Conservation (phyloP, 2,888 invertebrate species). For the Ectobius pallidus region DNA sequence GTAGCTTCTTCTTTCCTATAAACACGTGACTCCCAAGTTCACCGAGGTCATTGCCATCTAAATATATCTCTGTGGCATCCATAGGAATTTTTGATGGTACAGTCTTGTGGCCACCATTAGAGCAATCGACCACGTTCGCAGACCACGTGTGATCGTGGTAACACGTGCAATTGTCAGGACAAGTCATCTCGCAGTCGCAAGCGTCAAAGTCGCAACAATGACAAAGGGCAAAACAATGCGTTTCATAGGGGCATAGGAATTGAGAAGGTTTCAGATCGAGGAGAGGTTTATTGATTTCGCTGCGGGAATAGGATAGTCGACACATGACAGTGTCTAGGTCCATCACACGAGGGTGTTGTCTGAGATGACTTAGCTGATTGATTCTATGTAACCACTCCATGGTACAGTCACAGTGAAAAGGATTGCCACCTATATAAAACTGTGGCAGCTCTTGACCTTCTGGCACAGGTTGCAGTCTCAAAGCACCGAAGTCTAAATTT, state of each 20-base stretch:
- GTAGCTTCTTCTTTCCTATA: slow-evolving; percentile 82
- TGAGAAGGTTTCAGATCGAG: slow-evolving; percentile 74
- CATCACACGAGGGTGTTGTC: slow-evolving; percentile 78
- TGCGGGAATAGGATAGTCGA: slow-evolving; percentile 66
- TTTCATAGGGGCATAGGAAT: slow-evolving; percentile 81
- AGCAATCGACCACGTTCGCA: slow-evolving; percentile 85
- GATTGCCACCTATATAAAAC: slow-evolving; percentile 82
- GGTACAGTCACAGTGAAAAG: slow-evolving; percentile 83
- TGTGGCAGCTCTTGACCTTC: slow-evolving; percentile 74
- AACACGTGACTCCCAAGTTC: slow-evolving; percentile 84
- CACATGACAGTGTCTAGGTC: slow-evolving; percentile 81
- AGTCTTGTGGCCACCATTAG: slow-evolving; percentile 72
- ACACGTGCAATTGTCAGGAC: slow-evolving; percentile 84
- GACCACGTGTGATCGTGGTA: slow-evolving; percentile 87
- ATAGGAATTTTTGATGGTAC: slow-evolving; percentile 84
- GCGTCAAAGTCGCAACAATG: slow-evolving; percentile 91
- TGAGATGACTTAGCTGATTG: slow-evolving; percentile 70
- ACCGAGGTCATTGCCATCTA: slow-evolving; percentile 81
- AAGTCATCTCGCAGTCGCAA: slow-evolving; percentile 91
- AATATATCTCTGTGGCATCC: slow-evolving; percentile 87
- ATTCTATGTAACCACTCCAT: slow-evolving; percentile 87
- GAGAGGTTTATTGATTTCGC: slow-evolving; percentile 56
- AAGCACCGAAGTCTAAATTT: slow-evolving; percentile 73
- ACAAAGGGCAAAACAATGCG: slow-evolving; percentile 84
- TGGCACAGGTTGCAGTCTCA: slow-evolving; percentile 69